These are phyloP conservation scores for Sarcoramphus papa DNA, from an alignment of 2,797 vertebrate species.

Conservation along the genomic window DNA sequence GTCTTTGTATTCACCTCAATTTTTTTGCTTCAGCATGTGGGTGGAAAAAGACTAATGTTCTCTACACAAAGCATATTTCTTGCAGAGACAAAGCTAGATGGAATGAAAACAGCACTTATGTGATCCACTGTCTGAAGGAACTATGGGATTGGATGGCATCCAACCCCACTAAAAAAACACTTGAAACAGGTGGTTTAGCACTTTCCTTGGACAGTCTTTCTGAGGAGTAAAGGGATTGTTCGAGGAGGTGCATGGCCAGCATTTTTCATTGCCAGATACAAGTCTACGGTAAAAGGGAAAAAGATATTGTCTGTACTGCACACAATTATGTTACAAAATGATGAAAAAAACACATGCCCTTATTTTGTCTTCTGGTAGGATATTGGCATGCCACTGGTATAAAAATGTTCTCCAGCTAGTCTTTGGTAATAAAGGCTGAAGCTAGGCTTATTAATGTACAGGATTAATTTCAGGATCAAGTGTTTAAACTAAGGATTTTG, in stretches of 20 bases:
- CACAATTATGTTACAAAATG: not conserved
- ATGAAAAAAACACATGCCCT: not conserved
- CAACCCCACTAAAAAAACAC: not conserved
- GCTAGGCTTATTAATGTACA: conserved; percentile 16
- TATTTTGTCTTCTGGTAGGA: not conserved
- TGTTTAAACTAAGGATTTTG: conserved; percentile 12
- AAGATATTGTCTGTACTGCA: not conserved
- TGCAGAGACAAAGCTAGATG: conserved; percentile 52
- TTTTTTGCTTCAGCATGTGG: conserved; percentile 61
- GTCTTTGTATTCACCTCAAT: conserved; percentile 69
- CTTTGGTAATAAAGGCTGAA: conserved; percentile 1
- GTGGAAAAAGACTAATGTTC: conserved; percentile 39
- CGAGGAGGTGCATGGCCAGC: not conserved
- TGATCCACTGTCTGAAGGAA: not conserved
- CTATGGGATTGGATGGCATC: conserved; percentile 6
- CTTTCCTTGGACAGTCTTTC: not conserved
- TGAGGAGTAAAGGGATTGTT: conserved; percentile 35
- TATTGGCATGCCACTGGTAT: not conserved
- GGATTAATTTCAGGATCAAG: conserved; percentile 49
- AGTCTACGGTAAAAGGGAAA: not conserved
- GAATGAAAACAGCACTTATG: conserved; percentile 18
- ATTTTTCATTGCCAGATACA: conserved; percentile 24
- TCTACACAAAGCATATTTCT: conserved; percentile 30
- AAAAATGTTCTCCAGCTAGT: not conserved
- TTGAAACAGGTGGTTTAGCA: not conserved